Conservation (phyloP, 2,113 vertebrate genomes). For the Oreochromis aureus region DNA sequence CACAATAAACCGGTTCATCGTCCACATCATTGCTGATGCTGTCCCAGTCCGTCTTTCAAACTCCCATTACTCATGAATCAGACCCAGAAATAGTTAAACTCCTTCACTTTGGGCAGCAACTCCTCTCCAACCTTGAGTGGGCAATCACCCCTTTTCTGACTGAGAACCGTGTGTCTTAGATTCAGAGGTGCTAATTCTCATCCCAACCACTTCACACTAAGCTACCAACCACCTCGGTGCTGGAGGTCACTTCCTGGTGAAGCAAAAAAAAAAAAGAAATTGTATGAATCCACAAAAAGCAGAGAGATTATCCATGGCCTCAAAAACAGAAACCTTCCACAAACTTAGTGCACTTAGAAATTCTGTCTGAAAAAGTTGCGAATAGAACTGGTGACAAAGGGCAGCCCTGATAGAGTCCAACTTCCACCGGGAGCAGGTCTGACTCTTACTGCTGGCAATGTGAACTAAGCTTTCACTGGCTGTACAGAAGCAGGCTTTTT, state of each 20-base stretch:
- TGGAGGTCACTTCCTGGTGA: not conserved
- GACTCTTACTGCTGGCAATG: not conserved
- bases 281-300: not conserved
- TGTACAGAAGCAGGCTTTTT: not conserved
- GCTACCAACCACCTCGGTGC: not conserved
- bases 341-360: not conserved
- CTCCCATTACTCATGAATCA: not conserved
- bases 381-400: not conserved
- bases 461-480: not conserved
- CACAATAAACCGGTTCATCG: not conserved
- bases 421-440: not conserved
- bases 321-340: not conserved
- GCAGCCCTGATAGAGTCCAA: not conserved
- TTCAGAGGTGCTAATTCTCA: not conserved
- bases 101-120: not conserved
- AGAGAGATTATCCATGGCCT: not conserved
- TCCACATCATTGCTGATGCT: not conserved
- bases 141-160: not conserved
- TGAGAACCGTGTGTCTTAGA: not conserved
- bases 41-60: not conserved
- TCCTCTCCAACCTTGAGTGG: not conserved
- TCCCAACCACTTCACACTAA: not conserved
- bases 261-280: not conserved
- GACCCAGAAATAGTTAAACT: not conserved
- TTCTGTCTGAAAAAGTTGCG: not conserved